These are phyloP conservation scores for Oryctolagus cuniculus DNA, from an alignment of 2,113 vertebrate species.

Conservation along the genomic window mOryCun1.1 NC_091435.1:75418501-75419000, in stretches of 20 bases:
- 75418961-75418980: background rate
- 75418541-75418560: background rate
- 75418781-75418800: background rate
- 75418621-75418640: fast-evolving
- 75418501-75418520: background rate
- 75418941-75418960: background rate
- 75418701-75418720: background rate
- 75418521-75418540: background rate
- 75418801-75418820: background rate
- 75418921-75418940: background rate
- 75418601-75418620: background rate
- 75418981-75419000: background rate
- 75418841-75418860: background rate
- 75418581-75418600: background rate
- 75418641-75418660: background rate
- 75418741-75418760: background rate
- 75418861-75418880: background rate
- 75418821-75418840: background rate
- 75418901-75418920: slow-evolving; percentile 24
- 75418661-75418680: background rate
- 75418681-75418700: background rate
- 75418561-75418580: slow-evolving; percentile 39
- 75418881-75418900: background rate
- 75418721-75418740: background rate
- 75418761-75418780: background rate